Evolutionary conservation across 2,888 invertebrate species (phyloP), one percentile per base, ranked within the genome.

Genomic region (Macrosiphum euphorbiae): DNA sequence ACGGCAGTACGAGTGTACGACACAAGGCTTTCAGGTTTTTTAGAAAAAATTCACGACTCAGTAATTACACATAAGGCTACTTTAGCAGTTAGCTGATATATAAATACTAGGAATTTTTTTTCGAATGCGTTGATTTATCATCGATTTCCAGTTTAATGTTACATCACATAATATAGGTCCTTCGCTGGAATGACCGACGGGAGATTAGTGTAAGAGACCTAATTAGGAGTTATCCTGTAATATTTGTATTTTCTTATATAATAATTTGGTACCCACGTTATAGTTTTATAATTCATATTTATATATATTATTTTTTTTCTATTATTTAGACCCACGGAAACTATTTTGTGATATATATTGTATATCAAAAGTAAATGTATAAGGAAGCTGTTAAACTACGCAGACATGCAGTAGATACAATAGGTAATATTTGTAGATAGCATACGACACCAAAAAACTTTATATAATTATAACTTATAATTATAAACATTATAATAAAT

Each of bases 361-460:
- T 78, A 78, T 78, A 35, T 7, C 78, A 35, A 78, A 78, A 78
- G 35, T 78, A 35, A 78, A 41, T 35, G 0, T 35, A 35, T 20
- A 78, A 35, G 20, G 20, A 41, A 78, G 3, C 78, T 78, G 78
- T 35, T 78, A 35, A 35, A 78, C 78, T 78, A 35, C 35, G 55
- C 7, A 55, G 55, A 55, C 55, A 55, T 55, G 35, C 78, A 35
- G 35, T 78, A 35, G 20, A 78, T 78, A 35, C 35, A 78, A 35
- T 20, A 47, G 11, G 47, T 11, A 78, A 8, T 78, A 35, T 78
- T 41, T 35, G 20, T 35, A 78, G 20, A 78, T 41, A 78, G 20
- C 78, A 78, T 78, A 78, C 20, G 35, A 78, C 35, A 78, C 35
- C 78, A 78, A 78, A 78, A 78, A 78, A 78, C 78, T 78, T 78